These are phyloP conservation scores for Pinctada fucata DNA, from an alignment of 2,888 invertebrate genomes.

Conservation along the genomic window DNA sequence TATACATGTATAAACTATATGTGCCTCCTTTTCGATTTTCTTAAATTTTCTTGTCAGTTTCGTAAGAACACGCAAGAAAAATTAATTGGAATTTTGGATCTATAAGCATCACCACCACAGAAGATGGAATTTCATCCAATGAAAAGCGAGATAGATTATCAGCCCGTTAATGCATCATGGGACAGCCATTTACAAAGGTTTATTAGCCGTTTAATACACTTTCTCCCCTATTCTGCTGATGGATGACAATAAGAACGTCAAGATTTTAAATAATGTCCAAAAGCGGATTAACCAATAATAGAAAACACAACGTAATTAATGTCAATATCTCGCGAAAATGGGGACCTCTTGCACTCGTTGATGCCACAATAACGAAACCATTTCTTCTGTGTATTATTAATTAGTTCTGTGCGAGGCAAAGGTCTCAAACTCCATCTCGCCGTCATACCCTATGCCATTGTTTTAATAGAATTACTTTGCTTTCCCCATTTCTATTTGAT, in stretches of 20 bases:
- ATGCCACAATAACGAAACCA: slow-evolving; percentile 1
- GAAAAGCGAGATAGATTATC: background rate
- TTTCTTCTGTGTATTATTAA: background rate
- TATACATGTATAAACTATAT: too few species aligned
- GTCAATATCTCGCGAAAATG: slow-evolving; percentile 11
- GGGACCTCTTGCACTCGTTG: slow-evolving; percentile 24
- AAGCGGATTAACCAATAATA: slow-evolving; percentile 19
- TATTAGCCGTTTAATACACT: slow-evolving; percentile 22
- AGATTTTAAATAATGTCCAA: background rate
- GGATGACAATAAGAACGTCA: slow-evolving; percentile 2
- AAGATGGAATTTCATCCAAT: background rate
- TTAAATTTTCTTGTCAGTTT: too few species aligned
- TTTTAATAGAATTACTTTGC: slow-evolving; percentile 4
- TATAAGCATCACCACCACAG: background rate
- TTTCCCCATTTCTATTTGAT: background rate
- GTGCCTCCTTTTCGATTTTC: too few species aligned
- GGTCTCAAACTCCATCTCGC: background rate
- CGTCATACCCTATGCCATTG: background rate
- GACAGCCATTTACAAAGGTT: slow-evolving; percentile 8
- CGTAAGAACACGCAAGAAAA: too few species aligned
- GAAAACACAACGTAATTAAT: slow-evolving; percentile 11
- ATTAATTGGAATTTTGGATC: too few species aligned
- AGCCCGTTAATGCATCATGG: background rate
- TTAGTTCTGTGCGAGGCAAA: background rate
- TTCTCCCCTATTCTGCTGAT: slow-evolving; percentile 19